Evolutionary conservation across 2,797 vertebrate genomes (phyloP).

Genomic region (Pitangus sulphuratus): DNA sequence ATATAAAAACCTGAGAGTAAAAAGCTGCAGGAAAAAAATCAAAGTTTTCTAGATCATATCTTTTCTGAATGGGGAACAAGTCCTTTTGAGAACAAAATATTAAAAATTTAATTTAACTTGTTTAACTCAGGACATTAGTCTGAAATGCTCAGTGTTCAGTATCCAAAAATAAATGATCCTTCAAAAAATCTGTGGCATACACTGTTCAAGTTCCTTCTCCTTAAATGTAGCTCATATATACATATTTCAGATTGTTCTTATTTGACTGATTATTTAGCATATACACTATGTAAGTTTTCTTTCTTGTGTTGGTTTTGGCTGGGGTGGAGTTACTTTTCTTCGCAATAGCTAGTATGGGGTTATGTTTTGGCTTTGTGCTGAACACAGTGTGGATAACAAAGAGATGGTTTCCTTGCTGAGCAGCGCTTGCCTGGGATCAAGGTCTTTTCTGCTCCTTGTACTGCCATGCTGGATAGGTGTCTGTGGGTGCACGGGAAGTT

Average conservation of each 20-base stretch:
- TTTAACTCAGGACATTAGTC: background rate
- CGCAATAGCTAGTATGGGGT: background rate
- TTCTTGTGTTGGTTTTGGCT: background rate
- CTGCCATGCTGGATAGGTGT: background rate
- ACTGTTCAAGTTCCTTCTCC: background rate
- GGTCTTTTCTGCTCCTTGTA: background rate
- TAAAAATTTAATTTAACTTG: background rate
- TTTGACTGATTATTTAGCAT: background rate
- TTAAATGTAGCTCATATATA: background rate
- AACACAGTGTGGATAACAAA: background rate
- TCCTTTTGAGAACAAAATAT: background rate
- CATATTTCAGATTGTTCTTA: background rate
- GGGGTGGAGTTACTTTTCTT: background rate
- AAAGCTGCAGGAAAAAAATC: background rate
- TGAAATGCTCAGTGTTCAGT: background rate
- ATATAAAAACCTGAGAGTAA: background rate
- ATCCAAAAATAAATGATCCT: background rate
- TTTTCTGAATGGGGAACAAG: background rate
- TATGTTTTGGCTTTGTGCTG: background rate
- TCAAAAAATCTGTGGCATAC: background rate
- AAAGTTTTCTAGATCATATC: background rate
- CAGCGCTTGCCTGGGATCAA: background rate
- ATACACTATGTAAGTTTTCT: background rate
- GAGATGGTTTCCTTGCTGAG: background rate
- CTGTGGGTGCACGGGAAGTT: background rate